Base-by-base conservation (phyloP, 2,888 invertebrate genomes). In the Actias luna region DNA sequence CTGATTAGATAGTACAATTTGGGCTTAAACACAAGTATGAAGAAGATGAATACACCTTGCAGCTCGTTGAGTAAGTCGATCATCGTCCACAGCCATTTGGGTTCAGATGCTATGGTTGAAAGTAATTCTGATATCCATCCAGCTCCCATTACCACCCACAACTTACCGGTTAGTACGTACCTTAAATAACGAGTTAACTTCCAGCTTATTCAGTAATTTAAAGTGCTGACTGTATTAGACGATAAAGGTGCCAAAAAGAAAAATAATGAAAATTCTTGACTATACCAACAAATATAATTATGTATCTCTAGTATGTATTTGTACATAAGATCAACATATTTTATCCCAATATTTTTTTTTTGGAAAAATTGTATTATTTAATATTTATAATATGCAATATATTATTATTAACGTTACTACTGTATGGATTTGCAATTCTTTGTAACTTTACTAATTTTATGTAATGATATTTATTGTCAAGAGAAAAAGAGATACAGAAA, bases 81-180 rank as follows among this genome's bases (percentile, higher is more conserved):
- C 12, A 94, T 81, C 67, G 93, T 89, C 84, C 89, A 93, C 72
- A 92, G 84, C 85, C 88, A 84, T 63, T 81, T 80, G 64, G 94
- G 93, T 72, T 93, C 83, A 46, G 87, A 81, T 58, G 93, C 84
- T 31, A 94, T 68, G 1, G 94, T 94, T 5, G 96, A 95, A 14
- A 94, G 76, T 5, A 95, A 85, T 82, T 96, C 96, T 58, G 95
- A 91, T 2, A 94, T 85, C 95, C 96, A 96, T 0, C 95, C 94
- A 0, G 96, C 94, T 0, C 97, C 96, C 96, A 96, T 97, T 58
- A 96, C 96, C 65, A 96, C 89, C 88, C 96, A 96, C 0, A 97
- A 85, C 78, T 96, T 96, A 0, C 95, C 91, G 64, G 95, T 96
- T 89, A 96, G 93, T 35, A 94, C 85, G 69, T 96, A 94, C 77